Evolutionary conservation across 2,888 invertebrate species (phyloP).

Genomic region (Hyles lineata): DNA sequence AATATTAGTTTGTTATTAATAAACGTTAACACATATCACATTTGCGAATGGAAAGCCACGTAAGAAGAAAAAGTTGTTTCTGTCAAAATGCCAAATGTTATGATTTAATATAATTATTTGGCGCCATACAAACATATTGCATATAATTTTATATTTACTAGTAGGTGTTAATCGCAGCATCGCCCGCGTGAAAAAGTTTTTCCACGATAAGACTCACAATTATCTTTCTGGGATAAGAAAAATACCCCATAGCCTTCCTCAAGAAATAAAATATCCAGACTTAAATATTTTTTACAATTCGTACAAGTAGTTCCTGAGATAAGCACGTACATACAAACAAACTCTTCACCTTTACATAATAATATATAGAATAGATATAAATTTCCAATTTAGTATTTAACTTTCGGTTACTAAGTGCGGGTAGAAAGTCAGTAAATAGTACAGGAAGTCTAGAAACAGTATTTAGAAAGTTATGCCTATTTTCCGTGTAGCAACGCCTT

Average conservation of each 20-base stretch:
- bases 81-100: slow-evolving; percentile 51
- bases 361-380: no score
- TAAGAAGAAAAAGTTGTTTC: slow-evolving; percentile 33
- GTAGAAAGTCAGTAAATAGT: background rate
- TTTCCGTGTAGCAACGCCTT: background rate
- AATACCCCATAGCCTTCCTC: no score
- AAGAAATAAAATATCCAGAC: no score
- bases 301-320: no score
- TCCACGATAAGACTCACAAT: no score
- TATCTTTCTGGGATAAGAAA: background rate
- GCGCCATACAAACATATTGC: background rate
- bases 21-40: slow-evolving; percentile 43
- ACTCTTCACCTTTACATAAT: no score
- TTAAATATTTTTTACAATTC: no score
- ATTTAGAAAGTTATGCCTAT: slow-evolving; percentile 5
- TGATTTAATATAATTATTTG: slow-evolving; percentile 15
- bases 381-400: background rate
- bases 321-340: no score
- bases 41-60: slow-evolving; percentile 36
- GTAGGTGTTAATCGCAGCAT: background rate
- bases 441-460: background rate
- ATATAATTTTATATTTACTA: background rate
- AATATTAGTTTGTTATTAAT: slow-evolving; percentile 32
- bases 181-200: no score
- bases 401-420: background rate